Conservation (phyloP, 2,797 vertebrate genomes). For the Sternarchorhynchus goeldii region DNA sequence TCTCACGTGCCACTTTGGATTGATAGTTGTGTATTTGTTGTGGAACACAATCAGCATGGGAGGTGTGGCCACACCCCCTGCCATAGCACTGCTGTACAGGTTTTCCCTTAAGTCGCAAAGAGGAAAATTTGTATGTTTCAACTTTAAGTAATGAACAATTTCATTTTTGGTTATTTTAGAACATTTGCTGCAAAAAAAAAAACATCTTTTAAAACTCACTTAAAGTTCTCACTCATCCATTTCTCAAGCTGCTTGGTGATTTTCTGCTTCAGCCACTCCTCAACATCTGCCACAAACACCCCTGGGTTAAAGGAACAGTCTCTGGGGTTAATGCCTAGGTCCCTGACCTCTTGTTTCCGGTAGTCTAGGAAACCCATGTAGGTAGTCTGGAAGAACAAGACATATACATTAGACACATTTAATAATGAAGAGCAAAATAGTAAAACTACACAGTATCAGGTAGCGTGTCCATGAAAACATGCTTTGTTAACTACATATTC, state of each 20-base stretch:
- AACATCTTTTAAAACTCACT: slow-evolving; percentile 64
- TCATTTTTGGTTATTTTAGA: background rate
- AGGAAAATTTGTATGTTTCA: too few species aligned
- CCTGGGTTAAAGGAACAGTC: slow-evolving; percentile 98
- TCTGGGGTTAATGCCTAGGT: slow-evolving; percentile 90
- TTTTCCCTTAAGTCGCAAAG: slow-evolving; percentile 76
- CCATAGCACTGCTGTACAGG: slow-evolving; percentile 90
- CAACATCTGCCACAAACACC: slow-evolving; percentile 91
- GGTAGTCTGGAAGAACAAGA: slow-evolving; percentile 78
- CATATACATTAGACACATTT: background rate
- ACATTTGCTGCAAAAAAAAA: too few species aligned
- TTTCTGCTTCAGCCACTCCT: slow-evolving; percentile 89
- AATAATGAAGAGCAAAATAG: background rate
- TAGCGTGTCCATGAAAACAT: too few species aligned
- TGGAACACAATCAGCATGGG: slow-evolving; percentile 96
- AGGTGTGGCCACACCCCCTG: slow-evolving; percentile 89
- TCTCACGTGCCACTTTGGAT: slow-evolving; percentile 92
- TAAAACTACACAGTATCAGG: too few species aligned
- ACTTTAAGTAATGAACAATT: background rate
- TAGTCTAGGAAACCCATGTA: slow-evolving; percentile 99
- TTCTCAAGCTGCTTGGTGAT: slow-evolving; percentile 94
- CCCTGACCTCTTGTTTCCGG: slow-evolving; percentile 85
- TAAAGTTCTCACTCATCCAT: slow-evolving; percentile 92
- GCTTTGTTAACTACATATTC: too few species aligned
- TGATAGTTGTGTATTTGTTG: slow-evolving; percentile 84